phyloP scores from a whole-genome alignment of 2,797 vertebrate species.

The Microhierax caerulescens region DNA sequence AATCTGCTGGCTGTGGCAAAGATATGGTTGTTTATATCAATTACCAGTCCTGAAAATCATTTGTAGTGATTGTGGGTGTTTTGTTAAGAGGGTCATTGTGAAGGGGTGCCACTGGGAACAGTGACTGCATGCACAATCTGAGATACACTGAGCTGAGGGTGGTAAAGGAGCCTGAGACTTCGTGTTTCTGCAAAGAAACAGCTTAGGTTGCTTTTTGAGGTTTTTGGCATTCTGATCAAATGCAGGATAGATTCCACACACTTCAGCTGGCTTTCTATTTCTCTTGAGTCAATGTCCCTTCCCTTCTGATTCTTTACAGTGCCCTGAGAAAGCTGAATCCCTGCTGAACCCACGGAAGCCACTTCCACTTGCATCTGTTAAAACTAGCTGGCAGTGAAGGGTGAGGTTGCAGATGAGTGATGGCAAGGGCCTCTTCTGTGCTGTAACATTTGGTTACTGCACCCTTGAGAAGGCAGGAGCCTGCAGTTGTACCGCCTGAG shows the following conservation, averaged over 20 bases:
- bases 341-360: neutral
- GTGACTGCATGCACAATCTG: neutral
- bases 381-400: neutral
- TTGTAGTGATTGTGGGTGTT: neutral
- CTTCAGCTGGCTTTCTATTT: neutral
- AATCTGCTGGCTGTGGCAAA: neutral
- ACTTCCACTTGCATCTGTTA: neutral
- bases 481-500: neutral
- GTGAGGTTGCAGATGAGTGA: neutral
- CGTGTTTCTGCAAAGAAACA: neutral
- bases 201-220: neutral
- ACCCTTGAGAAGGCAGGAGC: neutral
- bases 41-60: neutral
- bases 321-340: neutral
- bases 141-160: neutral
- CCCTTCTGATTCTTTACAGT: neutral
- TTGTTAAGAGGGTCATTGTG: neutral
- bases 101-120: neutral
- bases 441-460: neutral
- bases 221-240: neutral
- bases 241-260: neutral
- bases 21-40: neutral
- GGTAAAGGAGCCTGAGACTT: neutral
- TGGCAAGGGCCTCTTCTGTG: neutral
- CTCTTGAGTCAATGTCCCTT: neutral